Evolutionary conservation across 2,888 invertebrate species (phyloP), one percentile per base, ranked within the genome.

Genomic region (Anoplius nigerrimus): DNA sequence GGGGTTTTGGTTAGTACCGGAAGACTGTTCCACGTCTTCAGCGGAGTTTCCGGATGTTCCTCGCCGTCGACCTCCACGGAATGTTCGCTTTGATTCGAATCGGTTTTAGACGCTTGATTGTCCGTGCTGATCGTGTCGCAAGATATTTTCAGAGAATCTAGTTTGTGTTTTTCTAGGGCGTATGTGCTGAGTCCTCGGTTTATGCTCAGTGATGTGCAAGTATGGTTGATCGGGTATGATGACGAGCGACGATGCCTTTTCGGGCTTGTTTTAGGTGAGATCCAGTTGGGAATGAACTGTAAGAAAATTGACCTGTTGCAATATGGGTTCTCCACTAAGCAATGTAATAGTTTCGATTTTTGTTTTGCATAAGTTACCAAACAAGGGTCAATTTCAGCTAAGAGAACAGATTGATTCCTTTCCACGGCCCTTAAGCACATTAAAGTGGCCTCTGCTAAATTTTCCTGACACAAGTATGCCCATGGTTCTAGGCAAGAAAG

Each of bases 391-490:
- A 93, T 92, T 86, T 93, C 93, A 11, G 92, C 91, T 43, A 93
- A 88, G 54, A 93, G 83, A 66, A 91, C 90, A 22, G 91, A 90
- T 79, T 92, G 92, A 83, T 92, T 92, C 58, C 91, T 89, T 87
- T 93, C 93, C 0, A 93, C 90, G 21, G 93, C 92, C 76, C 91
- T 90, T 52, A 93, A 87, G 80, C 93, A 93, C 45, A 93, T 91
- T 48, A 93, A 88, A 2, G 92, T 89, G 1, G 92, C 92, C 79
- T 92, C 92, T 15, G 92, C 90, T 84, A 92, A 92, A 66, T 90
- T 89, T 74, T 91, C 90, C 82, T 92, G 92, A 55, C 92, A 90
- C 64, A 93, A 85, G 85, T 92, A 93, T 18, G 93, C 92, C 82
- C 90, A 89, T 58, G 90, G 84, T 70, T 90, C 90, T 74, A 93